A percentile compares a stretch with the other conserved stretches of the same genome.
These are phyloP conservation scores for Nerophis ophidion DNA, from an alignment of 2,113 vertebrate species.

Conservation along the genomic window DNA sequence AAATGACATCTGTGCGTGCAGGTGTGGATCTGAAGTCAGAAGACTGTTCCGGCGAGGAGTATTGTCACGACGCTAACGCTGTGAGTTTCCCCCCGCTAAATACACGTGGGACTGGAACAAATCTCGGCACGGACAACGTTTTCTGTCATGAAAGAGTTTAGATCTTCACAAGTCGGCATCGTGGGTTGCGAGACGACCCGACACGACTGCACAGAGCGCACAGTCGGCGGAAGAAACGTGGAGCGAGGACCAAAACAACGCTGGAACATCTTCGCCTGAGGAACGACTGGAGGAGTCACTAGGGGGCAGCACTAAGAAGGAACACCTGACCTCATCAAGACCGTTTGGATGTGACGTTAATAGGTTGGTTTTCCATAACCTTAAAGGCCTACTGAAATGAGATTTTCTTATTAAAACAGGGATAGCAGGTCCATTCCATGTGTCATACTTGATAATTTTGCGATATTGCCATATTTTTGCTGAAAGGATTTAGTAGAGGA, in stretches of 20 bases:
- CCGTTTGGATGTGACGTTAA: background rate
- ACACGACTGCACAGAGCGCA: background rate
- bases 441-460: no score
- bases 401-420: no score
- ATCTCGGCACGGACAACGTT: background rate
- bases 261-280: conserved; percentile 1
- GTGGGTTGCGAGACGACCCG: background rate
- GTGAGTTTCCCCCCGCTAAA: conserved; percentile 1
- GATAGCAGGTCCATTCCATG: no score
- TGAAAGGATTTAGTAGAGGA: no score
- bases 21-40: background rate
- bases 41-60: background rate
- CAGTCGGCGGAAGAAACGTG: background rate
- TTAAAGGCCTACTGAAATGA: no score
- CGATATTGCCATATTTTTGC: no score
- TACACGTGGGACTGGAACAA: background rate
- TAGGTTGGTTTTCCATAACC: background rate
- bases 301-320: conserved; percentile 12
- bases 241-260: background rate
- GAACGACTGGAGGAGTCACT: conserved; percentile 5
- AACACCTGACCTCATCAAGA: background rate
- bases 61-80: background rate
- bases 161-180: background rate
- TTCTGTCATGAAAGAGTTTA: background rate
- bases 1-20: background rate